Percentiles rank a stretch among this genome's conserved stretches.
These are phyloP conservation scores for Characodon lateralis DNA, from an alignment of 2,797 vertebrate species.

Conservation along the genomic window DNA sequence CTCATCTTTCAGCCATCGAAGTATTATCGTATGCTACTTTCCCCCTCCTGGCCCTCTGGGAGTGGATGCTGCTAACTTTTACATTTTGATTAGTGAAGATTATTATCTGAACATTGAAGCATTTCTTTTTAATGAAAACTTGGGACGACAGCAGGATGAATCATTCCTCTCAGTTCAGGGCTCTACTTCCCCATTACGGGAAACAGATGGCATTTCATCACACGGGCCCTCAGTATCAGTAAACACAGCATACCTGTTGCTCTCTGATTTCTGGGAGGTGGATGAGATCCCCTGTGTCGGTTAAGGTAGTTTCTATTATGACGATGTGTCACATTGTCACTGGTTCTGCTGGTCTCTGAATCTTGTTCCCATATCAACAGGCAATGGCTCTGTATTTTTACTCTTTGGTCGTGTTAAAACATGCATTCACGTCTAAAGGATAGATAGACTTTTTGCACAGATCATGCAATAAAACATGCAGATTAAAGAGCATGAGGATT, in stretches of 20 bases:
- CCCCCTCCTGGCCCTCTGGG: not conserved
- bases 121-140: conserved; percentile 62
- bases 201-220: conserved; percentile 73
- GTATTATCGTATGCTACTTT: not conserved
- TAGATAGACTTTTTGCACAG: conserved; percentile 61
- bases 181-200: conserved; percentile 68
- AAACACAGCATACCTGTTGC: conserved; percentile 67
- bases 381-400: conserved; percentile 30
- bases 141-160: conserved; percentile 60
- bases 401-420: conserved; percentile 43
- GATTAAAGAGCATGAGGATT: conserved; percentile 68
- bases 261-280: conserved; percentile 44
- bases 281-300: conserved; percentile 32
- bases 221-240: conserved; percentile 68
- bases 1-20: not conserved
- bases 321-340: conserved; percentile 57
- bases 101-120: conserved; percentile 58
- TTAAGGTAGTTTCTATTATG: conserved; percentile 48
- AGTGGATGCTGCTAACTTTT: not conserved
- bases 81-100: conserved; percentile 33
- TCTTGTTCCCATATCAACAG: conserved; percentile 41
- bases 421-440: conserved; percentile 47
- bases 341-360: conserved; percentile 46
- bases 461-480: conserved; percentile 67
- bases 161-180: conserved; percentile 57